Conservation (phyloP, 2,888 invertebrate species). For the Pilophorus perplexus region DNA sequence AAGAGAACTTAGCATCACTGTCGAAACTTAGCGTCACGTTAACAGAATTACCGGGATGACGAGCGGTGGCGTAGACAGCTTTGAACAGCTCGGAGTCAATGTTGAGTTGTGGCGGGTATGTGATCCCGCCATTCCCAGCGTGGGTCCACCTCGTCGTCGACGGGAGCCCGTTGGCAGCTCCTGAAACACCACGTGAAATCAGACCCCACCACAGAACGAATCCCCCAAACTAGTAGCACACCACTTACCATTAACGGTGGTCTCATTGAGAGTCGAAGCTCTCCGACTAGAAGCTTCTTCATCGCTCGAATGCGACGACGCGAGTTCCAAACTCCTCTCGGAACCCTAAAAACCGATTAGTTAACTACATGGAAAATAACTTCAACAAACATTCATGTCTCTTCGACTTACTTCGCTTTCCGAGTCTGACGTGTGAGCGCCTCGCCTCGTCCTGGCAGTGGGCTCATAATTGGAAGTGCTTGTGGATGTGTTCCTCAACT, state of each 20-base stretch:
- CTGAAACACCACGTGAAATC: constrained; percentile 1
- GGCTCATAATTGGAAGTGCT: constrained; percentile 72
- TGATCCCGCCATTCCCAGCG: constrained; percentile 49
- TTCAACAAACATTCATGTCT: too few species aligned
- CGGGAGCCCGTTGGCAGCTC: constrained; percentile 1
- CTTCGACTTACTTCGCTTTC: constrained; percentile 53
- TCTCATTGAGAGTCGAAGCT: constrained; percentile 29
- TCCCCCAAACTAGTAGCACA: background rate
- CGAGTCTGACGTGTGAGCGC: constrained; percentile 50
- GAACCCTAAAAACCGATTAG: constrained; percentile 36
- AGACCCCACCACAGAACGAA: background rate
- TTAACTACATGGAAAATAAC: too few species aligned
- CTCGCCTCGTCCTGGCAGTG: constrained; percentile 60
- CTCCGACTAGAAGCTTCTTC: constrained; percentile 54
- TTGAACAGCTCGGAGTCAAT: constrained; percentile 66
- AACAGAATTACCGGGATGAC: constrained; percentile 8
- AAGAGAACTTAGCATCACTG: too few species aligned
- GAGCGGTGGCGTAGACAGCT: constrained; percentile 57
- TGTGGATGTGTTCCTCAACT: constrained; percentile 78
- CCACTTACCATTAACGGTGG: constrained; percentile 18
- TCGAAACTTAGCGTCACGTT: too few species aligned
- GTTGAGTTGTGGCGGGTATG: constrained; percentile 60
- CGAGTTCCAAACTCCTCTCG: constrained; percentile 81
- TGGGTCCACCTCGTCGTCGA: constrained; percentile 9
- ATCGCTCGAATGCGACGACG: constrained; percentile 93